Conservation (phyloP, 2,797 vertebrate genomes). For the Moxostoma hubbsi region DNA sequence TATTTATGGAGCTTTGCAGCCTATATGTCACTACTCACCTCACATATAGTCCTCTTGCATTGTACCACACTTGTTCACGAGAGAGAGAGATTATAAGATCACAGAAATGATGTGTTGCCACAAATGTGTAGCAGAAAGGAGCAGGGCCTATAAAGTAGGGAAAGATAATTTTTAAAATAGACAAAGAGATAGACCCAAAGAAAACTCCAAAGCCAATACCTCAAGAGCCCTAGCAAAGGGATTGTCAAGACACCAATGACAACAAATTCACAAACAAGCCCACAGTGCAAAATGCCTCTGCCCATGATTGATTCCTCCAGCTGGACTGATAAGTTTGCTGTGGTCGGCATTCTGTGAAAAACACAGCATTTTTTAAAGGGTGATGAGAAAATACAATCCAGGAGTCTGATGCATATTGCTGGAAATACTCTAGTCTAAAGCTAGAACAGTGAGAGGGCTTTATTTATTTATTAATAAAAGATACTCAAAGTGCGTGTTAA, state of each 20-base stretch:
- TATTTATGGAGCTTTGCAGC: too few relatives aligned
- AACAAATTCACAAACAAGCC: slow-evolving; percentile 74
- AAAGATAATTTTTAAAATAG: slow-evolving; percentile 57
- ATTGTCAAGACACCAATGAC: slow-evolving; percentile 72
- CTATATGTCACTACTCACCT: too few relatives aligned
- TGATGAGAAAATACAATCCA: slow-evolving; percentile 68
- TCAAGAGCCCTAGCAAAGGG: slow-evolving; percentile 67
- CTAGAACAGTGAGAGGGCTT: not conserved
- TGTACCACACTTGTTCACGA: not conserved
- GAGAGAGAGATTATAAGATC: not conserved
- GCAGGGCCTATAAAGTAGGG: slow-evolving; percentile 55
- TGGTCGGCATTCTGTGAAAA: slow-evolving; percentile 72
- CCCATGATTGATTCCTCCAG: slow-evolving; percentile 76
- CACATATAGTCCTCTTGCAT: not conserved
- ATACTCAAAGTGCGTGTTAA: too few relatives aligned
- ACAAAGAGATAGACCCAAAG: slow-evolving; percentile 62
- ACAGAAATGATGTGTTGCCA: not conserved
- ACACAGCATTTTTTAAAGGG: slow-evolving; percentile 62
- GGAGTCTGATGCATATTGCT: slow-evolving; percentile 64
- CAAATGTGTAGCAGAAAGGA: slow-evolving; percentile 18
- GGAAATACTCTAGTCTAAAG: not conserved
- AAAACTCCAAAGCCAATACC: slow-evolving; percentile 73
- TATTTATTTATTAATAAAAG: too few relatives aligned
- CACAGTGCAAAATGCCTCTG: slow-evolving; percentile 71
- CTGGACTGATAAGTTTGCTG: slow-evolving; percentile 74